These are phyloP conservation scores for Hirundichthys speculiger DNA, from an alignment of 2,113 vertebrate species.

Conservation along the genomic window DNA sequence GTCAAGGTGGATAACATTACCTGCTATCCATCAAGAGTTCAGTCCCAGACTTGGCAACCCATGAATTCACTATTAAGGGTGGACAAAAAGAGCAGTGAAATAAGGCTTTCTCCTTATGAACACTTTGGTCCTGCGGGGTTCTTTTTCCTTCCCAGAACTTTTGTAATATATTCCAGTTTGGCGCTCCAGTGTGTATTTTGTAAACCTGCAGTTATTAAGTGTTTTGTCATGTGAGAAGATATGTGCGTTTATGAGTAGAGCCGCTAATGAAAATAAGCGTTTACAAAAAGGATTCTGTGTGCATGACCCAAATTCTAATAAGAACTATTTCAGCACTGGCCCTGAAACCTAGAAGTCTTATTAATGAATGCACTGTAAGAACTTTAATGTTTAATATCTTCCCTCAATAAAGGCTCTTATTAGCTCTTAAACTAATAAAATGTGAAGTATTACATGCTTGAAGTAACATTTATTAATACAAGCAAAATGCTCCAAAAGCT, in stretches of 20 bases:
- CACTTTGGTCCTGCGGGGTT: constrained; percentile 32
- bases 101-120: constrained; percentile 24
- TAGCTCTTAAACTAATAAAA: no score
- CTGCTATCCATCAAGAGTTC: constrained; percentile 49
- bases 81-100: constrained; percentile 23
- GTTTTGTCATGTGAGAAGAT: constrained; percentile 15
- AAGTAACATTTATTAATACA: no score
- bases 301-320: constrained; percentile 14
- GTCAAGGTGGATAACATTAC: constrained; percentile 62
- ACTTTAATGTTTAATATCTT: not conserved
- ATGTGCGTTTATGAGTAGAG: not conserved
- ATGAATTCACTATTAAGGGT: constrained; percentile 64
- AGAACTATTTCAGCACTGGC: constrained; percentile 5
- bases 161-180: constrained; percentile 45
- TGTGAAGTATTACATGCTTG: no score
- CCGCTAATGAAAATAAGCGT: constrained; percentile 2
- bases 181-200: not conserved
- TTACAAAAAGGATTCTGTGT: constrained; percentile 9
- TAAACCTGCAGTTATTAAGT: not conserved
- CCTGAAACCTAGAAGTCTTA: not conserved
- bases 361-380: not conserved
- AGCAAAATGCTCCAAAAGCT: no score
- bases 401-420: no score
- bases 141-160: constrained; percentile 8
- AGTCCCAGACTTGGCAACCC: constrained; percentile 55